Evolutionary conservation across 2,888 invertebrate genomes (phyloP).

Genomic region (Leptothorax acervorum): DNA sequence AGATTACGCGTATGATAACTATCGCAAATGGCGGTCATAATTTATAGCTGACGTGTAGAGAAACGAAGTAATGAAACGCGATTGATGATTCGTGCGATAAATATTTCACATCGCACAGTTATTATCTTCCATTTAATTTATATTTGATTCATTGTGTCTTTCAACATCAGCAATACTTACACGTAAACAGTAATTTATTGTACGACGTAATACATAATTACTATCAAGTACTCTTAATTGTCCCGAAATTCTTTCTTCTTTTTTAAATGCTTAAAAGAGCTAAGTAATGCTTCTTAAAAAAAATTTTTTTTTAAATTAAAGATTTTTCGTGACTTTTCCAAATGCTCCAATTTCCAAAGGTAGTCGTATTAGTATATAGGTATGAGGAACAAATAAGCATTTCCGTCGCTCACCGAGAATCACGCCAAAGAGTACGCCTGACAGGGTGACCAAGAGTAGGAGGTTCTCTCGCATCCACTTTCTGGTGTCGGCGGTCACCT

Average conservation of each 20-base stretch:
- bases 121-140: not conserved
- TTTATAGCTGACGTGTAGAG: not conserved
- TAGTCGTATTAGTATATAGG: not conserved
- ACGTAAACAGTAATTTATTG: not conserved
- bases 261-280: not conserved
- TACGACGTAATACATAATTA: not conserved
- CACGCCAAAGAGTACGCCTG: constrained; percentile 92
- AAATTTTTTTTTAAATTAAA: not conserved
- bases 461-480: constrained; percentile 92
- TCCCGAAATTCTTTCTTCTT: not conserved
- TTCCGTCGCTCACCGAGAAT: constrained; percentile 88
- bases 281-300: not conserved
- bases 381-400: not conserved
- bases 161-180: not conserved
- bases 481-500: constrained; percentile 88
- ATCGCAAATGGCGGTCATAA: not conserved
- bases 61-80: not conserved
- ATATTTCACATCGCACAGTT: not conserved
- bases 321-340: not conserved
- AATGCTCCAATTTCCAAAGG: not conserved
- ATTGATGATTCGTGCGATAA: not conserved
- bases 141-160: not conserved
- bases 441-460: constrained; percentile 92
- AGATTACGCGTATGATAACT: not conserved
- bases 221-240: not conserved